These are phyloP conservation scores for Pituophis catenifer DNA, from an alignment of 2,113 vertebrate species.

Conservation along the genomic window DNA sequence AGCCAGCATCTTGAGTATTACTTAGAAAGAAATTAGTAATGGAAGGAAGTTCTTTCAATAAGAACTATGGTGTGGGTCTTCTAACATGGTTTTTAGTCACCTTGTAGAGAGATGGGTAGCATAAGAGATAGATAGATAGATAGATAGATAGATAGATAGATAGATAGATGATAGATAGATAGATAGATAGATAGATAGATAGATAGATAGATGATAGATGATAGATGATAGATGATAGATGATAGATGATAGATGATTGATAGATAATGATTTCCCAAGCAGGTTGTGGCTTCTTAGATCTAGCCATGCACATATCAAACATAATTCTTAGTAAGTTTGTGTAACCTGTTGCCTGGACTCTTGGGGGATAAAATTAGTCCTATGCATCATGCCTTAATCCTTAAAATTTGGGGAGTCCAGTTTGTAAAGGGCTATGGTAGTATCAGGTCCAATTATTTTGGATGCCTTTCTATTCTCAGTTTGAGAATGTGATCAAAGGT, in stretches of 20 bases:
- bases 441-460: not conserved
- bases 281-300: not conserved
- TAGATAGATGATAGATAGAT: too few species aligned
- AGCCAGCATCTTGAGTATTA: not conserved
- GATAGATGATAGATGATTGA: too few species aligned
- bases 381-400: not conserved
- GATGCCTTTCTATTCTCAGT: not conserved
- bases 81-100: not conserved
- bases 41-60: not conserved
- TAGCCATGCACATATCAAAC: not conserved
- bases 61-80: not conserved
- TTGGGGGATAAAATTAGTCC: not conserved
- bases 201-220: too few species aligned
- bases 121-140: not conserved
- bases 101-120: not conserved
- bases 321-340: not conserved
- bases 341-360: not conserved
- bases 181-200: too few species aligned
- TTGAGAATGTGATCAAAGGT: not conserved
- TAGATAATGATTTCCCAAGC: not conserved
- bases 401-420: not conserved
- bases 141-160: not conserved
- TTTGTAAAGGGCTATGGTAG: not conserved
- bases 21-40: not conserved
- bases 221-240: too few species aligned